phyloP scores from a whole-genome alignment of 2,113 vertebrate genomes.

The Egretta garzetta region DNA sequence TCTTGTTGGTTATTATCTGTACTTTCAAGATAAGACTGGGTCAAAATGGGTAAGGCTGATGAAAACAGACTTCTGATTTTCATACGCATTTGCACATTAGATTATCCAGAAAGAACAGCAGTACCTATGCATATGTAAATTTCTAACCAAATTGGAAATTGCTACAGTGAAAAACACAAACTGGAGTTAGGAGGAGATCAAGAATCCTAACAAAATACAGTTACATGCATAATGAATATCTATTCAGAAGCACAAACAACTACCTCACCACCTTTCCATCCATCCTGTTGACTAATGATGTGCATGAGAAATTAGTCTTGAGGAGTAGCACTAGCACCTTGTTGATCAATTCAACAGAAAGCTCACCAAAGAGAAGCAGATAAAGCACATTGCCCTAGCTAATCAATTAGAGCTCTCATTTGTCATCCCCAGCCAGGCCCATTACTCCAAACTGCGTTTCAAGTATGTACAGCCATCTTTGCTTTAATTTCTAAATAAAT shows the following conservation, averaged over 20 bases:
- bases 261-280: slow-evolving; percentile 27
- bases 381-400: not conserved
- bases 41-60: not conserved
- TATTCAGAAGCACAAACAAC: slow-evolving; percentile 36
- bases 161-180: not conserved
- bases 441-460: not conserved
- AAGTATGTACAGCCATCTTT: not conserved
- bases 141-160: not conserved
- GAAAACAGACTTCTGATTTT: not conserved
- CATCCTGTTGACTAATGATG: slow-evolving; percentile 30
- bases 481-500: slow-evolving; percentile 5
- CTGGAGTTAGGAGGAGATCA: not conserved
- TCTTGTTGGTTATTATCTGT: slow-evolving; percentile 11
- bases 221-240: not conserved
- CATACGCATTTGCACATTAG: not conserved
- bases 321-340: slow-evolving; percentile 1
- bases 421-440: not conserved
- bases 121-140: not conserved
- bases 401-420: slow-evolving; percentile 10
- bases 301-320: not conserved
- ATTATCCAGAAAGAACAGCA: not conserved
- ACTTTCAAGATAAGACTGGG: slow-evolving; percentile 11
- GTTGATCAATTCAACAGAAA: slow-evolving; percentile 33
- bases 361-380: not conserved
- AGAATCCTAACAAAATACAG: not conserved